phyloP scores from a whole-genome alignment of 2,113 vertebrate species.

The Nymphicus hollandicus region DNA sequence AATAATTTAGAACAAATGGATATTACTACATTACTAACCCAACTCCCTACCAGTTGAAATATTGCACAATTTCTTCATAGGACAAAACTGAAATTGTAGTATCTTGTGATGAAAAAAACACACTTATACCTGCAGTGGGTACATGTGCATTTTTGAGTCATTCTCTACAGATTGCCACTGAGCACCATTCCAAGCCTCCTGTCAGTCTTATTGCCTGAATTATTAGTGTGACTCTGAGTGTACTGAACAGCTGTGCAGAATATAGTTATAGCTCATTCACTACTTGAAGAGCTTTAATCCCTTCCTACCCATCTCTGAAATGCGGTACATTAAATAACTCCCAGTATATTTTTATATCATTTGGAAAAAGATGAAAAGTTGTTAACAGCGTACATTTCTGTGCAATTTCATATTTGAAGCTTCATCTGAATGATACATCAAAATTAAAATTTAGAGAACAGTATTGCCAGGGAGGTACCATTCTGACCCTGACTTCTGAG shows the following conservation, averaged over 20 bases:
- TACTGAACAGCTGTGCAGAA: constrained; percentile 26
- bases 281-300: constrained; percentile 22
- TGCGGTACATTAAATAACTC: constrained; percentile 10
- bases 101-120: background rate
- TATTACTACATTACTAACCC: background rate
- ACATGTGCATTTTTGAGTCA: background rate
- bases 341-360: background rate
- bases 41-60: background rate
- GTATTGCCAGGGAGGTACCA: background rate
- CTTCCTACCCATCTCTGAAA: constrained; percentile 9
- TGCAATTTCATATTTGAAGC: background rate
- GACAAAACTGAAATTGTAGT: background rate
- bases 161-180: background rate
- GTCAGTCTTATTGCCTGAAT: background rate
- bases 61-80: background rate
- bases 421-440: background rate
- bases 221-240: constrained; percentile 20
- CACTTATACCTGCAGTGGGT: background rate
- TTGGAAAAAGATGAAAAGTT: constrained; percentile 12
- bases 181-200: background rate
- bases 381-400: background rate
- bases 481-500: background rate
- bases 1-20: background rate
- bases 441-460: background rate
- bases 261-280: constrained; percentile 32